Evolutionary conservation across 2,113 vertebrate species (phyloP), one percentile per base, ranked within the genome.

Genomic region (Daboia siamensis): DNA sequence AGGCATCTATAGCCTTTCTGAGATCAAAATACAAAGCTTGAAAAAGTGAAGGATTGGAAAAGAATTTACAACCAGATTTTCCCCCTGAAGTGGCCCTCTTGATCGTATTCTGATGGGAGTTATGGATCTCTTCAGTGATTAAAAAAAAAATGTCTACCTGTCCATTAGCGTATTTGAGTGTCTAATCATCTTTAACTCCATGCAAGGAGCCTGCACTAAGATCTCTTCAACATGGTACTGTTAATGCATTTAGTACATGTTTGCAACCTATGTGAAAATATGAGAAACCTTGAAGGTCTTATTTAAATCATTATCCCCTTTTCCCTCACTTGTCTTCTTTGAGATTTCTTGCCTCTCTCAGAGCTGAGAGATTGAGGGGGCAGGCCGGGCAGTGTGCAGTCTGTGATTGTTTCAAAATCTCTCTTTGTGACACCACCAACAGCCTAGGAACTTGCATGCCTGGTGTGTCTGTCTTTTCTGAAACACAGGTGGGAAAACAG

Each of bases 331-430:
- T 55, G 88, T 80, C 93, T 91, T 91, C 84, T 91, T 51, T 90
- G 91, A 39, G 10, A 92, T 95, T 97, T 95, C 39, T 56, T 93
- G 96, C 39, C 39, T 94, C 74, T 29, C 61, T 94, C 11, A 90
- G 88, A 92, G 61, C 39, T 11, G 3, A 87, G 86, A 92, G 93
- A 95, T 92, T 55, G 80, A 95, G 92, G 94, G 57, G 89, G 93
- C 89, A 56, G 29, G 93, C 64, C 1, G 24, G 39, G 29, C 23
- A 20, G 33, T 54, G 91, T 92, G 59, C 90, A 94, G 86, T 91
- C 44, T 94, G 93, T 95, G 93, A 95, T 96, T 95, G 86, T 95
- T 96, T 96, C 94, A 93, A 96, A 95, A 96, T 90, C 24, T 93
- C 94, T 96, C 95, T 89, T 93, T 74, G 96, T 91, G 64, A 95